These are phyloP conservation scores for Sipha maydis DNA, from an alignment of 2,888 invertebrate species.

Conservation along the genomic window DNA sequence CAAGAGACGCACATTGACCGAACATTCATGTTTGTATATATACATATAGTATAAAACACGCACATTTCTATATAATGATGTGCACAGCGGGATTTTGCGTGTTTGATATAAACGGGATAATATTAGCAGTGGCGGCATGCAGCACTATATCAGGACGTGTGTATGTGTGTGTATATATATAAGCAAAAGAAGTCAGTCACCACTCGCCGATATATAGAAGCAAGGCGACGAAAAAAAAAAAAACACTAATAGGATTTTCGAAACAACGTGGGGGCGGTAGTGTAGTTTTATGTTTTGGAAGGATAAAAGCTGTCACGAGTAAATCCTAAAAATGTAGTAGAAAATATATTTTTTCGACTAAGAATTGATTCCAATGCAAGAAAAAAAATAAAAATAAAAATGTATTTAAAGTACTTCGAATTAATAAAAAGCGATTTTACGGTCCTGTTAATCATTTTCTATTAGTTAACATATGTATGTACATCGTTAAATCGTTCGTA, in stretches of 20 bases:
- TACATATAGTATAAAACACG: not conserved
- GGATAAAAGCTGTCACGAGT: slow-evolving; percentile 6
- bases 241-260: slow-evolving; percentile 45
- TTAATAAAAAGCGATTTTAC: not conserved
- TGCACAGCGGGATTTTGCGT: slow-evolving; percentile 47
- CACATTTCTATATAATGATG: not conserved
- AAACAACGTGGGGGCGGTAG: not conserved
- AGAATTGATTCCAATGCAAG: not conserved
- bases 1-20: slow-evolving; percentile 26
- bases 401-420: not conserved
- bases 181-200: not conserved
- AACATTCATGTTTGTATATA: not conserved
- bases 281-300: not conserved
- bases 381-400: not conserved
- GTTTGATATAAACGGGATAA: slow-evolving; percentile 16
- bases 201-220: not conserved
- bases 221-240: not conserved
- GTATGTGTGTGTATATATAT: not conserved
- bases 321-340: not conserved
- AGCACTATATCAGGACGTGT: not conserved
- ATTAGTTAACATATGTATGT: not conserved
- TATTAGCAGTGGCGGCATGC: slow-evolving; percentile 1
- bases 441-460: not conserved
- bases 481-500: not conserved
- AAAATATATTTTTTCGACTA: not conserved